These are phyloP conservation scores for Clunio marinus DNA, from an alignment of 2,888 invertebrate genomes.

Conservation along the genomic window DNA sequence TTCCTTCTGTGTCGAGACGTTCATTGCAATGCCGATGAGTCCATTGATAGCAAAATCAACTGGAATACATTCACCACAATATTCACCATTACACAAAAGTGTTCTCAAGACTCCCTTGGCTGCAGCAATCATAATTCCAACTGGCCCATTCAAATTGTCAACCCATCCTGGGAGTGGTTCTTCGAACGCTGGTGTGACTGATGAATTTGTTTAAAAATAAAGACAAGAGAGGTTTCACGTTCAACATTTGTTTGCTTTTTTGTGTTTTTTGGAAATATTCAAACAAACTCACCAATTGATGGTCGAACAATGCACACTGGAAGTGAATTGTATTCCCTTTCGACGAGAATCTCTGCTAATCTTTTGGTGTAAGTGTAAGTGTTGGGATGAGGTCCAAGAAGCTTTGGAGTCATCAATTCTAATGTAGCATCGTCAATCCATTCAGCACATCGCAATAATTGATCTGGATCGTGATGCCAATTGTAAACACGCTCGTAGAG, in stretches of 20 bases:
- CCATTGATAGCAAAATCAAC: slow-evolving; percentile 82
- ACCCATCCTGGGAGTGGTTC: slow-evolving; percentile 86
- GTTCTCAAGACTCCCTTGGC: slow-evolving; percentile 87
- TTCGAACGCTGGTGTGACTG: slow-evolving; percentile 66
- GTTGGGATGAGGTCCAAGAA: slow-evolving; percentile 79
- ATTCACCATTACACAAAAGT: slow-evolving; percentile 74
- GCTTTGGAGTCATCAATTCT: slow-evolving; percentile 61
- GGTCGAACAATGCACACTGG: slow-evolving; percentile 84
- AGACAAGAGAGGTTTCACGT: neutral
- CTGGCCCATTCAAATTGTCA: slow-evolving; percentile 81
- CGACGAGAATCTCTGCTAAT: slow-evolving; percentile 78
- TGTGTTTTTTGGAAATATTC: too few relatives aligned
- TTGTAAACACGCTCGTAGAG: slow-evolving; percentile 77
- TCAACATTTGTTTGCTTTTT: too few relatives aligned
- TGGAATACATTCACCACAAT: slow-evolving; percentile 73
- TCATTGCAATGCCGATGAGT: slow-evolving; percentile 64
- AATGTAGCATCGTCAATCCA: slow-evolving; percentile 69
- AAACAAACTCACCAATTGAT: slow-evolving; percentile 61
- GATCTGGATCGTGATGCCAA: slow-evolving; percentile 65
- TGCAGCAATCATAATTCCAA: slow-evolving; percentile 59
- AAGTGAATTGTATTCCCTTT: slow-evolving; percentile 68
- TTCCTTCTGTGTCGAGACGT: slow-evolving; percentile 55
- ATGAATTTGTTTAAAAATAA: too few relatives aligned
- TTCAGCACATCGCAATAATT: slow-evolving; percentile 64
- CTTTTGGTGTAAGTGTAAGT: slow-evolving; percentile 95